A percentile compares a stretch with the other conserved stretches of the same genome.
Conservation (phyloP, 2,888 invertebrate species). For the Helobdella robusta region DNA sequence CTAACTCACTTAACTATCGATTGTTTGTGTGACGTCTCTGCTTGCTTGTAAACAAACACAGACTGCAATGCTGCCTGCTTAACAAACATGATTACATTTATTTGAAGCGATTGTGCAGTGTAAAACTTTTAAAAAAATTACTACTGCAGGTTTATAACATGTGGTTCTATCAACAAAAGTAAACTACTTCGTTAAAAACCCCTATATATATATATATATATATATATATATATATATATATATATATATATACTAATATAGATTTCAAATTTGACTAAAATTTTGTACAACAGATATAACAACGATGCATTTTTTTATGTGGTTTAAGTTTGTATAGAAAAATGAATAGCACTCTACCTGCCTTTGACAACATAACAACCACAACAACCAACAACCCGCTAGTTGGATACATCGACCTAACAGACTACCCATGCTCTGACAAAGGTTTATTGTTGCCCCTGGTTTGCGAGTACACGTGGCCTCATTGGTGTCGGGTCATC, state of each 20-base stretch:
- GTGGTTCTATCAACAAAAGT: too few relatives aligned
- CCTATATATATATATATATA: slow-evolving; percentile 1
- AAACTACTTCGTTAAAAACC: too few relatives aligned
- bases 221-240: slow-evolving; percentile 1
- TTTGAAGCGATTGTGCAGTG: too few relatives aligned
- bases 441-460: slow-evolving; percentile 51
- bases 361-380: neutral
- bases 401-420: neutral
- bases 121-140: too few relatives aligned
- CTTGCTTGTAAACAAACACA: too few relatives aligned
- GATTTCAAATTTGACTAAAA: neutral
- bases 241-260: neutral
- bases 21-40: too few relatives aligned
- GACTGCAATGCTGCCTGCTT: too few relatives aligned
- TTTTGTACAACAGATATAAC: too few relatives aligned
- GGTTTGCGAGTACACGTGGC: slow-evolving; percentile 53
- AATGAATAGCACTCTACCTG: neutral
- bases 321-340: neutral
- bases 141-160: too few relatives aligned
- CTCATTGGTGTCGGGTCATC: slow-evolving; percentile 62
- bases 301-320: too few relatives aligned
- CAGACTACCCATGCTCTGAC: slow-evolving; percentile 39
- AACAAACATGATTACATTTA: too few relatives aligned
- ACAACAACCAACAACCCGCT: neutral
- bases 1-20: too few relatives aligned